phyloP scores from a whole-genome alignment of 2,113 vertebrate genomes.

The Lathamus discolor region DNA sequence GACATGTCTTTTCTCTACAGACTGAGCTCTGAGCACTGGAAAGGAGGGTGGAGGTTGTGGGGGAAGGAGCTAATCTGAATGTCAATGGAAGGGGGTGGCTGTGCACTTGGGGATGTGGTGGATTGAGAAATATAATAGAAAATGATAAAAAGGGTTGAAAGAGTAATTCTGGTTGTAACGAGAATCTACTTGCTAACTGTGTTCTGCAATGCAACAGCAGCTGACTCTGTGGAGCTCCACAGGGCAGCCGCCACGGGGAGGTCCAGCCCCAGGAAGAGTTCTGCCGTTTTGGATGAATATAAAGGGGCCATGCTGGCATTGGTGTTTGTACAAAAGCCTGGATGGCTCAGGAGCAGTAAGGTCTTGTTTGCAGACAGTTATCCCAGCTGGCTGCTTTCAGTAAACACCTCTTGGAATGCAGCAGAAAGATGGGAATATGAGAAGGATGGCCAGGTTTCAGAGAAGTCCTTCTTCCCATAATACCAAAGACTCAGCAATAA shows the following conservation, averaged over 20 bases:
- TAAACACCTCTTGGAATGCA: neutral
- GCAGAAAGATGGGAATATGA: neutral
- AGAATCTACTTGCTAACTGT: neutral
- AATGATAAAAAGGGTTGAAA: neutral
- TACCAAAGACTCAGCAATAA: neutral
- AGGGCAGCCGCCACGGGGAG: neutral
- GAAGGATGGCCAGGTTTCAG: neutral
- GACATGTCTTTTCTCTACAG: neutral
- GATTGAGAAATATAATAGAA: neutral
- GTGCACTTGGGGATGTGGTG: neutral
- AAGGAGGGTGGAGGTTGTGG: neutral
- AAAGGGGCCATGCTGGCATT: neutral
- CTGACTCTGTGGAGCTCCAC: neutral
- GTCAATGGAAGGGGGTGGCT: neutral
- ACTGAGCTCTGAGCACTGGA: neutral
- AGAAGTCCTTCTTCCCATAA: neutral
- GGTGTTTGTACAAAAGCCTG: neutral
- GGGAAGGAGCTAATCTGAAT: neutral
- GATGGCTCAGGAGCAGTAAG: neutral
- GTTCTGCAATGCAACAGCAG: neutral
- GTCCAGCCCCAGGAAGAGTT: neutral
- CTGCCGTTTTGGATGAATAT: neutral
- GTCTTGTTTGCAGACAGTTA: neutral
- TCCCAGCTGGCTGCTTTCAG: neutral
- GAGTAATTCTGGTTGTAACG: neutral